phyloP scores from a whole-genome alignment of 2,888 invertebrate species.

The Morpho deidamia region DNA sequence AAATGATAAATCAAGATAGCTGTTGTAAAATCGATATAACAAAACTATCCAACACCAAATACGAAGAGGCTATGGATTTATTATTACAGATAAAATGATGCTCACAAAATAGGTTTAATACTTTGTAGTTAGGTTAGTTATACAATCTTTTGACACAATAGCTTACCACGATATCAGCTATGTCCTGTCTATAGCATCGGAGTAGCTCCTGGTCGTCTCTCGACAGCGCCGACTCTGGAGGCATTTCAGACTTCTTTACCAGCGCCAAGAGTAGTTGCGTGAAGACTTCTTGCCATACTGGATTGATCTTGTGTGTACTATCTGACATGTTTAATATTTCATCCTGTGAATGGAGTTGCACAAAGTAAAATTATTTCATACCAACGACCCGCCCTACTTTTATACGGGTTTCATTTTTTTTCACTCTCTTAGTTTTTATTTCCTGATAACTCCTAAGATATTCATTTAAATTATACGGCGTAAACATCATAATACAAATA shows the following conservation, averaged over 20 bases:
- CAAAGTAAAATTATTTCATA: background rate
- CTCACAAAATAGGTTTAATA: too few species aligned
- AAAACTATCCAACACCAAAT: too few species aligned
- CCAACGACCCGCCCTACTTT: background rate
- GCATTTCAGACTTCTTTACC: constrained; percentile 88
- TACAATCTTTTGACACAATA: background rate
- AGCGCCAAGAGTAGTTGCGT: constrained; percentile 86
- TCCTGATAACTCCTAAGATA: too few species aligned
- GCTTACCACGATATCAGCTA: constrained; percentile 88
- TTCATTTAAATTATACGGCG: too few species aligned
- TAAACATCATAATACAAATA: too few species aligned
- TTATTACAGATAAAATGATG: too few species aligned
- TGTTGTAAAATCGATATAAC: too few species aligned
- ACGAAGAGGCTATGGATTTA: too few species aligned
- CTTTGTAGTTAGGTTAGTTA: too few species aligned
- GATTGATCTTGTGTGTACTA: constrained; percentile 49
- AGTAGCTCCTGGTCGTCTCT: constrained; percentile 91
- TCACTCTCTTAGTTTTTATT: too few species aligned
- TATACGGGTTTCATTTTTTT: too few species aligned
- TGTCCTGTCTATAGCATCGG: constrained; percentile 92
- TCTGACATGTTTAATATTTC: constrained; percentile 75
- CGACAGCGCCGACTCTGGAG: constrained; percentile 80
- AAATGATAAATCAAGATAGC: too few species aligned
- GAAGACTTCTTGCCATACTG: constrained; percentile 86
- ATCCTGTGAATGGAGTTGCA: constrained; percentile 64